These are phyloP conservation scores for Pedionomus torquatus DNA, from an alignment of 2,113 vertebrate genomes.

Conservation along the genomic window DNA sequence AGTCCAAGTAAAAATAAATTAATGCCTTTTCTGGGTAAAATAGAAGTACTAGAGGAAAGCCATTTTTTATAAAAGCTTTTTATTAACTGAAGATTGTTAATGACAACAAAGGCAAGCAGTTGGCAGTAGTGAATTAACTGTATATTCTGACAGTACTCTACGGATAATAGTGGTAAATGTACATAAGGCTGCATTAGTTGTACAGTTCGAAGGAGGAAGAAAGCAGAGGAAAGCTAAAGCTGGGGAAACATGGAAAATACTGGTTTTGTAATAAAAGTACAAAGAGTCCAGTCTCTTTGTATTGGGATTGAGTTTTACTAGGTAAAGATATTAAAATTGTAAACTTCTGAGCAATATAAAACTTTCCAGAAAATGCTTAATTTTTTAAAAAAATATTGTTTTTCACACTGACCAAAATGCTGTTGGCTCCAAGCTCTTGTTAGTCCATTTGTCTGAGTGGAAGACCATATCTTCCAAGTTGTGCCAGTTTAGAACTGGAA, in stretches of 20 bases:
- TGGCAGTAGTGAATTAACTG: constrained; percentile 6
- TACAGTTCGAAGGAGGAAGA: constrained; percentile 28
- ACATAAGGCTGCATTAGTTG: not conserved
- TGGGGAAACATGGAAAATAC: not conserved
- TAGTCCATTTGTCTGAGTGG: not conserved
- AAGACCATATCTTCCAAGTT: not conserved
- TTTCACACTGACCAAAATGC: not conserved
- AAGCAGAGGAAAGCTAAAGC: constrained; percentile 3
- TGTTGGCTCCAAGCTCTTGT: not conserved
- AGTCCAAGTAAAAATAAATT: constrained; percentile 43
- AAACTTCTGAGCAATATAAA: not conserved
- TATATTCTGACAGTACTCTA: not conserved
- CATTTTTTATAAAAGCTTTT: constrained; percentile 46
- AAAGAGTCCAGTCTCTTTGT: not conserved
- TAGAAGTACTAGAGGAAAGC: constrained; percentile 36
- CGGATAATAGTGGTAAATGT: not conserved
- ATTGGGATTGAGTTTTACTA: not conserved
- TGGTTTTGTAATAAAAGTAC: not conserved
- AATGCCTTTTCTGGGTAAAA: constrained; percentile 50
- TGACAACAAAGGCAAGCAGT: constrained; percentile 37
- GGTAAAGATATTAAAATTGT: not conserved
- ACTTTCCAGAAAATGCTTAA: not conserved
- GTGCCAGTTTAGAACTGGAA: not conserved
- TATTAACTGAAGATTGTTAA: constrained; percentile 50
- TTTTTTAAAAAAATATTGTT: not conserved